phyloP scores from a whole-genome alignment of 2,113 vertebrate species.

The Zosterops pallidus region DNA sequence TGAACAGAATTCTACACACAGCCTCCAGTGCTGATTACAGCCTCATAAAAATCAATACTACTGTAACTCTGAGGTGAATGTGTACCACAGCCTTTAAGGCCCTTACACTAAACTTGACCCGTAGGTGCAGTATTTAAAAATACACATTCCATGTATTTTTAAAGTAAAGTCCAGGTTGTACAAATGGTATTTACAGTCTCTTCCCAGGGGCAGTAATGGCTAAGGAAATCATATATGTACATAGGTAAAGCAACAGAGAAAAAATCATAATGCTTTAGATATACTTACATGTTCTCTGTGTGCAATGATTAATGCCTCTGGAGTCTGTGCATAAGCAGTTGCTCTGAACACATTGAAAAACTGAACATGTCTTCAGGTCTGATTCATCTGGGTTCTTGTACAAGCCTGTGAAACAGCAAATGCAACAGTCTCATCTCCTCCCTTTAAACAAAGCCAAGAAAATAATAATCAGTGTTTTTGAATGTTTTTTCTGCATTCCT shows the following conservation, averaged over 20 bases:
- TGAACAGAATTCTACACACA: background rate
- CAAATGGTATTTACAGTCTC: background rate
- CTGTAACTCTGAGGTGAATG: background rate
- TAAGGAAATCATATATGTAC: background rate
- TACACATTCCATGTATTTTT: background rate
- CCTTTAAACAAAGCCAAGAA: background rate
- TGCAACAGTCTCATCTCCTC: background rate
- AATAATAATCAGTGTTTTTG: background rate
- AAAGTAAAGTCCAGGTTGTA: background rate
- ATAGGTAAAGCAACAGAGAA: background rate
- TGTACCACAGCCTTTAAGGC: background rate
- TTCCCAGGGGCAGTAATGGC: background rate
- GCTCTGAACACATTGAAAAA: background rate
- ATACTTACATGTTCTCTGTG: rapidly evolving
- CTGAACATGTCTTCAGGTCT: background rate
- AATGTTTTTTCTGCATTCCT: background rate
- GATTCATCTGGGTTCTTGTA: background rate
- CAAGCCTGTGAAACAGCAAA: background rate
- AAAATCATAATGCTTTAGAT: background rate
- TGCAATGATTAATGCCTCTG: background rate
- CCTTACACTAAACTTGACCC: background rate
- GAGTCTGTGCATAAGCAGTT: background rate
- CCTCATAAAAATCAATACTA: background rate
- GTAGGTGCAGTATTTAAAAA: background rate
- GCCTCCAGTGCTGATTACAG: background rate